Evolutionary conservation across 2,888 invertebrate genomes (phyloP).

Genomic region (Acheta domesticus): DNA sequence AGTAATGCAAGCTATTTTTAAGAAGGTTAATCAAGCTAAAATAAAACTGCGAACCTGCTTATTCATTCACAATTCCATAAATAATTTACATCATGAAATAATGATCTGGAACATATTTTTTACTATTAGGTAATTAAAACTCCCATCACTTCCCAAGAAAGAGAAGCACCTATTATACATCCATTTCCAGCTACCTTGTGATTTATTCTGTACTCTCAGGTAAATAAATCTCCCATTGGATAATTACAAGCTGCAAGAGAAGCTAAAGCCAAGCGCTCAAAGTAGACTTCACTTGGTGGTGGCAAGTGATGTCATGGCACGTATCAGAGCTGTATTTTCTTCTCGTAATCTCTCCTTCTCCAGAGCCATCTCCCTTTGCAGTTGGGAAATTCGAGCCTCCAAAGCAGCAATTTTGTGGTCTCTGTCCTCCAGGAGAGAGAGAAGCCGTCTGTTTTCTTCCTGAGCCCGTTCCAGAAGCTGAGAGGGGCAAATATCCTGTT

Average conservation of each 20-base stretch:
- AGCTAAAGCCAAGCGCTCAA: slow-evolving; percentile 3
- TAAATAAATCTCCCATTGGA: not conserved
- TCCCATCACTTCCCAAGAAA: not conserved
- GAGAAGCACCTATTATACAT: not conserved
- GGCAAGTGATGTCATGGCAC: slow-evolving; percentile 46
- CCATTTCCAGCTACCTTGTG: not conserved
- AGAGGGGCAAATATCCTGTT: slow-evolving; percentile 26
- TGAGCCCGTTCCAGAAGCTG: slow-evolving; percentile 48
- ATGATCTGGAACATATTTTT: not conserved
- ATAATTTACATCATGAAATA: not conserved
- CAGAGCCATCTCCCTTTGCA: slow-evolving; percentile 45
- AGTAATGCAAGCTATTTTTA: not conserved
- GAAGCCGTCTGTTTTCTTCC: slow-evolving; percentile 47
- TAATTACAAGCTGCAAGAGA: not conserved
- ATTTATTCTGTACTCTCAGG: not conserved
- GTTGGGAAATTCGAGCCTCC: slow-evolving; percentile 45
- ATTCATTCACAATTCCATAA: not conserved
- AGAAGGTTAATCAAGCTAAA: not conserved
- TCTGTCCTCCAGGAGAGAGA: slow-evolving; percentile 47
- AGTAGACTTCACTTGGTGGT: slow-evolving; percentile 37
- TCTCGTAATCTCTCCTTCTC: slow-evolving; percentile 46
- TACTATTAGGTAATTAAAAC: not conserved
- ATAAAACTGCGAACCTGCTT: not conserved
- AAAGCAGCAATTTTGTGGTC: slow-evolving; percentile 47
- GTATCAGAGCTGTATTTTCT: slow-evolving; percentile 46